Percentiles rank a stretch among this genome's conserved stretches.
Conservation (phyloP, 2,888 invertebrate genomes). For the Cheilosia urbana region DNA sequence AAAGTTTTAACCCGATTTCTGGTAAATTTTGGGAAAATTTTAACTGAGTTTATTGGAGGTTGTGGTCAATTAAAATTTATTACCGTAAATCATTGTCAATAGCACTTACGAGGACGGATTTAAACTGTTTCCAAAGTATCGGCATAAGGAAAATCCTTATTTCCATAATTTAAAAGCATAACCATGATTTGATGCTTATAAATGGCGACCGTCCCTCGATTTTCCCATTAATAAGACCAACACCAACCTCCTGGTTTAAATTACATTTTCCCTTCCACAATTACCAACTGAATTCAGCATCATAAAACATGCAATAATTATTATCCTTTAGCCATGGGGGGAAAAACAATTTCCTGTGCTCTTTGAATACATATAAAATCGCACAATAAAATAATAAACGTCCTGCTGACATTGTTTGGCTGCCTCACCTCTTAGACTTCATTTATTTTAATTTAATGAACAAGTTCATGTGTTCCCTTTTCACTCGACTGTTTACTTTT, state of each 20-base stretch:
- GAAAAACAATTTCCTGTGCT: conserved; percentile 11
- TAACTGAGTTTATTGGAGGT: not conserved
- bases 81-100: no score
- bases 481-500: not conserved
- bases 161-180: no score
- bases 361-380: conserved; percentile 2
- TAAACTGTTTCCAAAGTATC: no score
- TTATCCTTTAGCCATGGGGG: not conserved
- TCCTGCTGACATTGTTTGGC: not conserved
- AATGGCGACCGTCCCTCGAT: not conserved
- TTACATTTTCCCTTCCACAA: not conserved
- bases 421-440: not conserved
- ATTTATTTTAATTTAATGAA: conserved; percentile 24
- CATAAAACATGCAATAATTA: conserved; percentile 16
- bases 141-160: no score
- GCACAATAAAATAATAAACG: not conserved
- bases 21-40: not conserved
- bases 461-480: not conserved
- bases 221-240: not conserved
- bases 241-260: not conserved
- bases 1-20: not conserved
- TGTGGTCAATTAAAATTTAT: not conserved
- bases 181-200: no score
- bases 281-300: conserved; percentile 3
- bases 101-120: no score